Base-by-base conservation (phyloP, 2,888 invertebrate species). In the Hesperia comma region DNA sequence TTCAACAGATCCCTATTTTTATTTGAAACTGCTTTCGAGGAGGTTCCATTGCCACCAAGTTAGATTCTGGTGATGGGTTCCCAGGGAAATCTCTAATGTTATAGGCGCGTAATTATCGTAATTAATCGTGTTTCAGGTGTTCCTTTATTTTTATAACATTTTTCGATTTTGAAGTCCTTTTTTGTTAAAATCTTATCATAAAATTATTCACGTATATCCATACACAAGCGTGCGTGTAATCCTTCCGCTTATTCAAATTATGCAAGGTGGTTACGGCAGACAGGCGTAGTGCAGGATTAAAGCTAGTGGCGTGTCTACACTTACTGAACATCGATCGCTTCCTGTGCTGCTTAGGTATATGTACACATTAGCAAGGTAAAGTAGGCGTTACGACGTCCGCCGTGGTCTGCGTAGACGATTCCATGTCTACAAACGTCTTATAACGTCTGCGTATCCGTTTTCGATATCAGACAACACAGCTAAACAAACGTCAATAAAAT, bases 311-410 rank as follows among this genome's bases (percentile, higher is more conserved):
- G 77, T 79, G 79, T 76, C 78, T 76, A 72, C 75, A 82, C 82
- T 84, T 84, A 82, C 82, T 82, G 72, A 71, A 72, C 84, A 86
- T 86, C 70, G 84, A 82, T 84, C 82, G 80, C 72, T 81, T 78
- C 76, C 74, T 57, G 70, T 69, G 64, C 74, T 74, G 74, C 78
- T 73, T 70, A 62, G 46, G 54, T 61, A 66, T 63, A 68, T 55
- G 32, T 26, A 32, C 43, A 61, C 51, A 64, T 68, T 63, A 67
- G 67, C 56, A 46, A 60, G 51, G 63, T 64, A 67, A 70, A 68
- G 71, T 72, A 68, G 66, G 70, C 74, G 70, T 71, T 72, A 71
- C 69, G 61, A 68, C 61, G 79, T 73, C 75, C 74, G 74, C 78
- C 5, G 79, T 77, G 79, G 75, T 78, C 78, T 79, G 80, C 79